Percentiles rank a stretch among this genome's conserved stretches.
phyloP scores from a whole-genome alignment of 1,140 invertebrate species.

The Ips nitidus region DNA sequence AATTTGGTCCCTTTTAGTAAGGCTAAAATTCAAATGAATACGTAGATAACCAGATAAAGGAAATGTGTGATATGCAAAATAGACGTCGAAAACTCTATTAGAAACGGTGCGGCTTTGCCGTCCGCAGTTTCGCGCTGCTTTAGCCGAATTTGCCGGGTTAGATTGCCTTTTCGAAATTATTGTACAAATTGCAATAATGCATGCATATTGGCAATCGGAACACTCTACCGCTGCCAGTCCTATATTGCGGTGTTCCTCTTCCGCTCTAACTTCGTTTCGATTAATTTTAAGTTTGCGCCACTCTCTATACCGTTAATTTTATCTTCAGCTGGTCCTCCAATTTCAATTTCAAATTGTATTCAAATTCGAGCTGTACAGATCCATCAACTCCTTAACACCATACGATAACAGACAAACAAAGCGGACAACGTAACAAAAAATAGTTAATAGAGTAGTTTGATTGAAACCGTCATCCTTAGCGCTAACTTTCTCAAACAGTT shows the following conservation, averaged over 20 bases:
- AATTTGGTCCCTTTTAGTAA: background rate
- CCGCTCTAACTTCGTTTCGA: conserved; percentile 24
- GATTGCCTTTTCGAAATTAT: conserved; percentile 48
- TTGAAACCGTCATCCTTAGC: no score
- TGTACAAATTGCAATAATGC: conserved; percentile 52
- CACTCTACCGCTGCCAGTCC: background rate
- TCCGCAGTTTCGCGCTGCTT: conserved; percentile 13
- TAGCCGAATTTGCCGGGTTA: conserved; percentile 37
- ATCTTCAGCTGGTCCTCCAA: conserved; percentile 3
- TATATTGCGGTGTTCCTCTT: background rate
- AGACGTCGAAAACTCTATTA: conserved; percentile 37
- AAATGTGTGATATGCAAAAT: conserved; percentile 39
- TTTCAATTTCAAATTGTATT: background rate
- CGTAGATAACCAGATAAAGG: conserved; percentile 35
- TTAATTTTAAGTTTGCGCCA: conserved; percentile 25
- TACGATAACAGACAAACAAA: background rate
- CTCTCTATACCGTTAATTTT: conserved; percentile 7
- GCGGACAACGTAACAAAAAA: background rate
- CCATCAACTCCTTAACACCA: no score
- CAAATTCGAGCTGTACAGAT: no score
- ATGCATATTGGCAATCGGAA: conserved; percentile 52
- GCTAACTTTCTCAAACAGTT: background rate
- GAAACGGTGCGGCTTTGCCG: conserved; percentile 18
- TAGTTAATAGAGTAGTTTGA: no score
- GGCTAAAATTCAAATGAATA: background rate